Percentiles rank a stretch among this genome's conserved stretches.
These are phyloP conservation scores for Orthosia incerta DNA, from an alignment of 2,888 invertebrate species.

Conservation along the genomic window DNA sequence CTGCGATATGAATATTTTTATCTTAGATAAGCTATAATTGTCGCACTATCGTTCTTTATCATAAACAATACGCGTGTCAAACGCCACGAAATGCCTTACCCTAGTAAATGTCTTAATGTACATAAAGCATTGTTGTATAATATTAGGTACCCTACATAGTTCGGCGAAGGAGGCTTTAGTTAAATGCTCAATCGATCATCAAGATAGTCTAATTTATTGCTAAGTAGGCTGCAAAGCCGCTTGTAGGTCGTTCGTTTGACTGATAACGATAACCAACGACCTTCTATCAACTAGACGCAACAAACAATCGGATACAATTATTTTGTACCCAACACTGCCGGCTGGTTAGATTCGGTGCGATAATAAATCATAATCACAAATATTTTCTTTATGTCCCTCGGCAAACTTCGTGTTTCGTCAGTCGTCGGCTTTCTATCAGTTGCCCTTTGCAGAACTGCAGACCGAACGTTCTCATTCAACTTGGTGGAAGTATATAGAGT, in stretches of 20 bases:
- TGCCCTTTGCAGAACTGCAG: too few species aligned
- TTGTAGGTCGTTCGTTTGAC: conserved; percentile 52
- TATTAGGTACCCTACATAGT: conserved; percentile 21
- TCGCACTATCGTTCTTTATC: conserved; percentile 32
- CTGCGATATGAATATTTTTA: conserved; percentile 46
- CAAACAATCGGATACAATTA: conserved; percentile 36
- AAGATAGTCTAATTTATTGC: conserved; percentile 57
- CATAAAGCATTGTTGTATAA: conserved; percentile 3
- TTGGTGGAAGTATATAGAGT: too few species aligned
- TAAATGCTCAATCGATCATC: conserved; percentile 48
- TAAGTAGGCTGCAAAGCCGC: conserved; percentile 44
- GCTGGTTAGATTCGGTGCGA: conserved; percentile 29
- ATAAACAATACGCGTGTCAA: conserved; percentile 6
- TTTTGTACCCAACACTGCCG: conserved; percentile 42
- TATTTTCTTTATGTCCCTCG: too few species aligned
- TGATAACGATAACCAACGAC: conserved; percentile 62
- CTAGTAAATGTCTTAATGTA: conserved; percentile 4
- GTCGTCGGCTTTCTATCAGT: too few species aligned
- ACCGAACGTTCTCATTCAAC: too few species aligned
- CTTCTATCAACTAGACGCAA: conserved; percentile 56
- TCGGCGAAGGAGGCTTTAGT: conserved; percentile 14
- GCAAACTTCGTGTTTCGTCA: too few species aligned
- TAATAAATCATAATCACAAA: too few species aligned
- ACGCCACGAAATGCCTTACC: neutral
- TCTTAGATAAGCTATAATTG: conserved; percentile 54